A percentile compares a stretch with the other conserved stretches of the same genome.
Evolutionary conservation across 2,888 invertebrate genomes (phyloP).

Genomic region (Augochlorella aurata): DNA sequence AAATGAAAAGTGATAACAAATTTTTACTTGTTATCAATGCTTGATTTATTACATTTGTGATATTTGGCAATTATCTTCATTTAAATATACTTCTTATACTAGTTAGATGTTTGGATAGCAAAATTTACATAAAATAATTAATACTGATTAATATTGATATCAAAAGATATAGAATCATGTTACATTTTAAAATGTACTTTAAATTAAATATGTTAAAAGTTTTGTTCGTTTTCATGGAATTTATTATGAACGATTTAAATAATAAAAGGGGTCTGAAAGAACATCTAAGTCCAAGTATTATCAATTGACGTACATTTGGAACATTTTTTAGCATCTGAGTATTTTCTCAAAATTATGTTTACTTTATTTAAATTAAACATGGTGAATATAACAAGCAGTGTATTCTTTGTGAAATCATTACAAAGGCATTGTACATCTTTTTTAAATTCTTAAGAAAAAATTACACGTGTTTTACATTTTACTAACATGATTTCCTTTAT

Average conservation of each 20-base stretch:
- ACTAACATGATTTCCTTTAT: constrained; percentile 14
- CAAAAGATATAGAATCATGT: constrained; percentile 8
- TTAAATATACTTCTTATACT: constrained; percentile 56
- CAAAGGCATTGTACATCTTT: constrained; percentile 11
- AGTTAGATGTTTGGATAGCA: constrained; percentile 10
- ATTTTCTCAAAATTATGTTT: constrained; percentile 19
- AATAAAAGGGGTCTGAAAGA: constrained; percentile 35
- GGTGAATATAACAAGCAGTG: constrained; percentile 10
- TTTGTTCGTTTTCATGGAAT: constrained; percentile 30
- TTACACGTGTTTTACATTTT: constrained; percentile 19
- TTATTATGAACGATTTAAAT: constrained; percentile 28
- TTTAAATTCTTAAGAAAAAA: constrained; percentile 8
- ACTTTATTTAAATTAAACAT: constrained; percentile 23
- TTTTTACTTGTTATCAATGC: constrained; percentile 50
- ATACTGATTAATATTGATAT: neutral
- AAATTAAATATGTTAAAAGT: constrained; percentile 13
- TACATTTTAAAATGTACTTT: constrained; percentile 7
- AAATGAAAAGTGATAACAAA: constrained; percentile 41
- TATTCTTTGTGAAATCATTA: constrained; percentile 17
- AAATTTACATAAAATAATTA: neutral
- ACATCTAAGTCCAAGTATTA: constrained; percentile 27
- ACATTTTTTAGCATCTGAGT: constrained; percentile 1
- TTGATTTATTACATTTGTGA: constrained; percentile 57
- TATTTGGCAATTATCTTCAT: constrained; percentile 59
- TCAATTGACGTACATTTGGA: constrained; percentile 5